Base-by-base conservation (phyloP, 2,888 invertebrate genomes). In the Melinaea menophilus region DNA sequence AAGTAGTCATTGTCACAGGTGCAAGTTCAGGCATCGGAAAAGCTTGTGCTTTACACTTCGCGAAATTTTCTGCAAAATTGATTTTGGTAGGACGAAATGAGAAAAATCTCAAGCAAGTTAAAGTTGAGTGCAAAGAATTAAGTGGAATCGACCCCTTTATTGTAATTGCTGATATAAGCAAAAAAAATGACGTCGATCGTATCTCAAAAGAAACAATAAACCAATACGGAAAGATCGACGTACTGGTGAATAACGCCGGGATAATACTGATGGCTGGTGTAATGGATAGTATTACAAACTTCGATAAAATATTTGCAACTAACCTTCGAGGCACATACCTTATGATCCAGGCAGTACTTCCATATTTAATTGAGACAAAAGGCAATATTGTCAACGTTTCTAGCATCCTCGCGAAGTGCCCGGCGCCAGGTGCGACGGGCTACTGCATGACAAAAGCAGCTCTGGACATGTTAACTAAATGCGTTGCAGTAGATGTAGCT, bases 1-100 rank as follows among this genome's bases (percentile, higher is more conserved):
- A 86, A 82, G 87, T 88, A 46, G 82, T 88, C 34, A 66, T 88
- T 56, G 75, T 88, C 58, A 88, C 88, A 2, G 88, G 88, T 3
- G 86, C 86, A 9, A 86, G 87, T 68, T 80, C 86, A 2, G 89
- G 89, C 2, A 86, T 89, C 55, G 89, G 89, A 22, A 84, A 86
- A 3, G 77, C 80, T 11, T 82, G 82, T 64, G 85, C 89, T 1
- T 3, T 81, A 11, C 70, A 71, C 47, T 87, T 89, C 60, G 86
- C 88, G 0, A 78, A 79, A 58, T 71, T 72, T 55, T 78, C 78
- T 13, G 86, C 88, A 7, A 74, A 76, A 48, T 73, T 88, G 1
- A 72, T 78, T 0, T 68, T 88, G 41, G 78, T 85, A 9, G 88
- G 84, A 31, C 77, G 86, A 62, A 88, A 88, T 56, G 68, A 67